A percentile compares a stretch with the other conserved stretches of the same genome.
Evolutionary conservation across 1,140 invertebrate species (phyloP).

Genomic region (Rhopalosiphum padi): DNA sequence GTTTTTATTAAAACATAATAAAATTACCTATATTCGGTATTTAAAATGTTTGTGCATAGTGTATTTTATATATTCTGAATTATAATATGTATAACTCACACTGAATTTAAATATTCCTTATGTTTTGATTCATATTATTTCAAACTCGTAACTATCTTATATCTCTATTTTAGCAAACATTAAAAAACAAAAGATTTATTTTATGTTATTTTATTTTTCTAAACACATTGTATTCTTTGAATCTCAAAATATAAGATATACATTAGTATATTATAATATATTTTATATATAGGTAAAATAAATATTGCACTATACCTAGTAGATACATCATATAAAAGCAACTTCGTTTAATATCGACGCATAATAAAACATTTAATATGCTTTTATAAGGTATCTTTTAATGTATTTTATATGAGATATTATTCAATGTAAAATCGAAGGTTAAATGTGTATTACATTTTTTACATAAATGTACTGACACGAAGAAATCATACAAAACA

Average conservation of each 20-base stretch:
- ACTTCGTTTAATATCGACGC: not conserved
- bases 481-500: not conserved
- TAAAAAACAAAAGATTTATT: not conserved
- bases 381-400: not conserved
- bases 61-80: not conserved
- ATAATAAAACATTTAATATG: not conserved
- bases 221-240: no score
- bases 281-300: not conserved
- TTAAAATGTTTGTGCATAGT: not conserved
- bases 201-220: no score
- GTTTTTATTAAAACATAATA: not conserved
- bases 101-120: not conserved
- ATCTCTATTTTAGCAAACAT: not conserved
- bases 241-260: no score
- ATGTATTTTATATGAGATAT: not conserved
- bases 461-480: not conserved
- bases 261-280: no score
- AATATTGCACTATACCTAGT: not conserved
- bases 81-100: no score
- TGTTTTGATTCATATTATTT: not conserved
- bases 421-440: no score
- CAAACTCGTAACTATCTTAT: not conserved
- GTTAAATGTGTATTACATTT: not conserved
- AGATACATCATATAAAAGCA: not conserved
- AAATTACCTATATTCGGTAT: no score